Evolutionary conservation across 2,113 vertebrate genomes (phyloP), one percentile per base, ranked within the genome.

Genomic region (Diadophis punctatus): DNA sequence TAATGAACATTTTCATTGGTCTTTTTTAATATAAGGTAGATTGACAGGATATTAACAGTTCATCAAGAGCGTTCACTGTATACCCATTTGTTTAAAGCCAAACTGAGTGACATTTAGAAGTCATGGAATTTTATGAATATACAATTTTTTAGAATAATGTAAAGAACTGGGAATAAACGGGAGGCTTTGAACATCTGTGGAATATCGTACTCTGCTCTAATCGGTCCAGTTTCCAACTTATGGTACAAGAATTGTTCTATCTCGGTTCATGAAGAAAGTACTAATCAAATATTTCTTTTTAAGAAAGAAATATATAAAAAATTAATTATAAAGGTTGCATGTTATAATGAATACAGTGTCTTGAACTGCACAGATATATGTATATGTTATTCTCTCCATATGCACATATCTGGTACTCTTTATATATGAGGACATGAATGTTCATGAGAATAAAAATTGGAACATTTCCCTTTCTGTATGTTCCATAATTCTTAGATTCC

Each of bases 1-100:
- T 93, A 63, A 95, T 94, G 87, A 56, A 1, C 34, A 93, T 92
- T 93, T 63, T 88, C 91, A 92, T 94, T 94, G 91, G 4, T 12
- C 3, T 87, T 87, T 85, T 90, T 93, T 92, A 34, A 46, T 60
- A 92, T 55, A 74, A 74, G 80, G 34, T 0, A 0, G 8, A 2
- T 39, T 91, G 51, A 91, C 84, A 46, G 94, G 25, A 1, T 6
- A 16, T 90, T 90, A 92, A 56, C 30, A 39, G 93, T 95, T 53
- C 92, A 91, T 23, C n/a, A 90, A 1, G 0, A 90, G 91, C 22
- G 94, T 30, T 90, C 27, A 16, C 16, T 90, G 16, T 90, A 90
- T 23, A n/a, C 23, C 34, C 30, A 51, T 48, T 49, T 51, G 27
- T 34, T 18, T 80, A 68, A 90, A 90, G 80, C 14, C 52, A 91